These are phyloP conservation scores for Petrolisthes manimaculis DNA, from an alignment of 2,888 invertebrate species.

Conservation along the genomic window DNA sequence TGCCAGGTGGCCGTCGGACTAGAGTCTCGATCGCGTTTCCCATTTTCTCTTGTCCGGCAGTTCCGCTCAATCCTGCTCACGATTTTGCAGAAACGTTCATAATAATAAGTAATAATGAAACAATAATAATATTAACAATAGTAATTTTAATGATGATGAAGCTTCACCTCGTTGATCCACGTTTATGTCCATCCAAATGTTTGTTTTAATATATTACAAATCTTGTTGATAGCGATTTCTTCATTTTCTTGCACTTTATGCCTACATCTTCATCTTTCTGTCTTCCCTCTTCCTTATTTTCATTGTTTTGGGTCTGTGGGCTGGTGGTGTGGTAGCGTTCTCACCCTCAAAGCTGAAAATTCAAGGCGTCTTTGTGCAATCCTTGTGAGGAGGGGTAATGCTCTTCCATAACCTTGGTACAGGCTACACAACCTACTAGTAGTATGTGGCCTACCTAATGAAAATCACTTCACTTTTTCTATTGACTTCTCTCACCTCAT, in stretches of 20 bases:
- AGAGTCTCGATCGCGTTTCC: neutral
- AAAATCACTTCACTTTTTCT: too few relatives aligned
- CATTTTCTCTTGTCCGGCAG: neutral
- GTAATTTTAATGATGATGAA: neutral
- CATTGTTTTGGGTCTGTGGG: neutral
- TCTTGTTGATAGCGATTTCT: constrained; percentile 9
- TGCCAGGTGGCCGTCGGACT: neutral
- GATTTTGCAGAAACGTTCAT: constrained; percentile 12
- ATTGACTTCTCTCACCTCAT: too few relatives aligned
- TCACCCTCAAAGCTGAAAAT: too few relatives aligned
- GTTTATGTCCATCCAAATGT: constrained; percentile 36
- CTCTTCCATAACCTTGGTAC: too few relatives aligned
- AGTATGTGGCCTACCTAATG: too few relatives aligned
- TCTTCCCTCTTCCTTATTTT: neutral
- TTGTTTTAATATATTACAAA: constrained; percentile 10
- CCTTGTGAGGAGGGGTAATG: too few relatives aligned
- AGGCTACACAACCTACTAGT: too few relatives aligned
- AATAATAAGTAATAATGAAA: neutral
- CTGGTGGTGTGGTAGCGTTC: neutral
- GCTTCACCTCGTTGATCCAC: neutral
- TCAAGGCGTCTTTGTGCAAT: too few relatives aligned
- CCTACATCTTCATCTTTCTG: neutral
- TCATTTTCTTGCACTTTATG: neutral
- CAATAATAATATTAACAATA: constrained; percentile 2
- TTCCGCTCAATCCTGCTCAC: constrained; percentile 13